Evolutionary conservation across 2,888 invertebrate species (phyloP).

Genomic region (Lymantria monacha): DNA sequence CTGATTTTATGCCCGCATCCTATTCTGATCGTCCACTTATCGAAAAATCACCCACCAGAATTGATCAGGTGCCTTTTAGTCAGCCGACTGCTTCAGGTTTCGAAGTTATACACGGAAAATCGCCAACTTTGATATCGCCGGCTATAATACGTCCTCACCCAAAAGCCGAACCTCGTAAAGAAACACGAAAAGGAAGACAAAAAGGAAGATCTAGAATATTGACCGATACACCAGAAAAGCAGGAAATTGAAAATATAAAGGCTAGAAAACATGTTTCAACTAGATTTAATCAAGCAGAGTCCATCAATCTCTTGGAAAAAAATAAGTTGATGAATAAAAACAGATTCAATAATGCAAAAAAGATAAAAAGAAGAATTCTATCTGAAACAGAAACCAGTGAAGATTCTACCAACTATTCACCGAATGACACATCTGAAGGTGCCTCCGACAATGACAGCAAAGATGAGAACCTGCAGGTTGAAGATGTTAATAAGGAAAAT

Average conservation of each 20-base stretch:
- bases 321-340: too few relatives aligned
- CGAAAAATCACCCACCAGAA: conserved; percentile 11
- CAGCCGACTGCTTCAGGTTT: conserved; percentile 4
- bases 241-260: not conserved
- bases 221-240: not conserved
- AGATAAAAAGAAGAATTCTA: too few relatives aligned
- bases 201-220: not conserved
- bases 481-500: too few relatives aligned
- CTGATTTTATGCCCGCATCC: conserved; percentile 11
- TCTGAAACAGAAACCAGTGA: too few relatives aligned
- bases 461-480: too few relatives aligned
- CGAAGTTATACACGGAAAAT: conserved; percentile 8
- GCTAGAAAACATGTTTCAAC: too few relatives aligned
- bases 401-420: too few relatives aligned
- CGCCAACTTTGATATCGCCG: conserved; percentile 3
- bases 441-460: too few relatives aligned
- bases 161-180: conserved; percentile 1
- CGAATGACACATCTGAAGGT: too few relatives aligned
- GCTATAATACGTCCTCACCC: conserved; percentile 3
- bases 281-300: too few relatives aligned
- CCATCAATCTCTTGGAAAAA: too few relatives aligned
- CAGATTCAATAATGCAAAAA: too few relatives aligned
- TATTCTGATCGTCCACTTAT: conserved; percentile 2
- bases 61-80: not conserved
- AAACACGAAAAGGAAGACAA: not conserved